These are phyloP conservation scores for Pluvialis apricaria DNA, from an alignment of 2,113 vertebrate genomes.

Conservation along the genomic window DNA sequence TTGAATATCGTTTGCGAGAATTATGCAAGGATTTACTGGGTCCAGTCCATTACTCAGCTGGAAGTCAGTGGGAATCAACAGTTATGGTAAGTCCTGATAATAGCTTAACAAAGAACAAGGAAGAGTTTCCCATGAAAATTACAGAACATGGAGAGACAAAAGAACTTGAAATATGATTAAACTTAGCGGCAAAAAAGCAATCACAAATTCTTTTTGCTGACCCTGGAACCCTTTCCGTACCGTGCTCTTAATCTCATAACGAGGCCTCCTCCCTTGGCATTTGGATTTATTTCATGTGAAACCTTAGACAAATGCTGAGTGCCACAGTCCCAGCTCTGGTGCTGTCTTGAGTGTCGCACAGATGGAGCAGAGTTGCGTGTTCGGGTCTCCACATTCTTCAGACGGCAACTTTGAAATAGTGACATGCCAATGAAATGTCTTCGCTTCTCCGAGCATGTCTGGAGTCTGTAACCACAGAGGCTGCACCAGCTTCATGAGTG, in stretches of 20 bases:
- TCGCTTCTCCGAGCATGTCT: not conserved
- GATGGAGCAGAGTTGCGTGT: not conserved
- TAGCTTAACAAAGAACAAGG: not conserved
- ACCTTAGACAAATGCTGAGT: not conserved
- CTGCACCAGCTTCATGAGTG: not conserved
- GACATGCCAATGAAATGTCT: not conserved
- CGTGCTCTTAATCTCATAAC: not conserved
- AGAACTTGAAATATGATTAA: not conserved
- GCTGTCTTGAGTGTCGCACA: not conserved
- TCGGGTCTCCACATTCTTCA: not conserved
- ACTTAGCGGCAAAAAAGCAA: not conserved
- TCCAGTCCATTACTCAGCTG: conserved; percentile 90
- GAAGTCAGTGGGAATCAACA: conserved; percentile 90
- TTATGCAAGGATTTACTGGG: conserved; percentile 95
- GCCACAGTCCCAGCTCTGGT: not conserved
- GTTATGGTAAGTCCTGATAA: conserved; percentile 82
- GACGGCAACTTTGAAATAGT: not conserved
- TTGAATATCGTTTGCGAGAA: conserved; percentile 91
- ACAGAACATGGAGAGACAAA: not conserved
- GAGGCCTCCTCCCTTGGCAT: not conserved
- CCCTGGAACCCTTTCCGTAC: not conserved
- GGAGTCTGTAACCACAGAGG: not conserved
- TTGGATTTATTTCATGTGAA: not conserved
- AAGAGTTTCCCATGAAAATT: not conserved
- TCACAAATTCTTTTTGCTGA: not conserved